Evolutionary conservation across 2,797 vertebrate genomes (phyloP), one percentile per base, ranked within the genome.

Genomic region (Hirundo rustica): DNA sequence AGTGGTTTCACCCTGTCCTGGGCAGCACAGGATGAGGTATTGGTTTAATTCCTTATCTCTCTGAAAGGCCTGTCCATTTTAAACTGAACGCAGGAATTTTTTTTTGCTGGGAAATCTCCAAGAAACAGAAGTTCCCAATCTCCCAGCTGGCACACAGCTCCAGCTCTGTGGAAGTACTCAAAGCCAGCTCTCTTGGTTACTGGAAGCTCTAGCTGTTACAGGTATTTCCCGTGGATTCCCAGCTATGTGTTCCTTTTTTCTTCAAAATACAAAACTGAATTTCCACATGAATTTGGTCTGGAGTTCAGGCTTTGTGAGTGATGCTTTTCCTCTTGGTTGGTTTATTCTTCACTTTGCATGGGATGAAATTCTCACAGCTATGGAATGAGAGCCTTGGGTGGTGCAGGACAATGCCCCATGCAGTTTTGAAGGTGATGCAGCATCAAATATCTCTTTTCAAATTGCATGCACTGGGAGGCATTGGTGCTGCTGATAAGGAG

Each of bases 31-130:
- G 95, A 95, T 12, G 95, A 94, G 74, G 88, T 76, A 25, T 98
- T 98, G 91, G 97, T 98, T 80, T 96, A 94, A 92, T 98, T 98
- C 95, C 45, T 97, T 85, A 80, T 98, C 97, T 95, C 97, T 96
- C 92, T 98, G 87, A 97, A 74, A 88, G 95, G 97, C 81, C 71
- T 92, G 26, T 82, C 95, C 68, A 96, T 79, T 81, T 86, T 64
- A 51, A 88, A 95, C 19, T 96, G 92, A 50, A 57, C 30, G 27
- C 82, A 62, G 55, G 92, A 89, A 61, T 89, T 83, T 10, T 93
- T 93, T 93, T 23, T 71, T 98, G 58, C 97, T 91, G 13, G 98
- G 97, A 97, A 97, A 83, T 85, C 93, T 88, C 60, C 67, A 50
- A 67, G 95, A 94, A 30, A 76, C 97, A 93, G 97, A 98, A 74